Conservation (phyloP, 2,797 vertebrate species). For the Sarcophilus harrisii region DNA sequence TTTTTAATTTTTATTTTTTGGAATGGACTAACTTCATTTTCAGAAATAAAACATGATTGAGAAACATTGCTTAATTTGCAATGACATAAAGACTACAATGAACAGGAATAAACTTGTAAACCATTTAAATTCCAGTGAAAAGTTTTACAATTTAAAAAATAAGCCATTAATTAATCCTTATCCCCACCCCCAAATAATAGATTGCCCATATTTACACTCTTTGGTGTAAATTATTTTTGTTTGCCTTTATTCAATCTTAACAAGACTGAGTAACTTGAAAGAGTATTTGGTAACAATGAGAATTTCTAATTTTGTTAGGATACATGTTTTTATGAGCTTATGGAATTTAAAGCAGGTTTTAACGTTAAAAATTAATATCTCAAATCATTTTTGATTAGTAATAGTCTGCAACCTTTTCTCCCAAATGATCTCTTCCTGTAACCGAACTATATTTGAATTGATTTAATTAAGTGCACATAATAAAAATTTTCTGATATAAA, state of each 20-base stretch:
- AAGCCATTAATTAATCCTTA: background rate
- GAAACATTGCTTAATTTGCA: background rate
- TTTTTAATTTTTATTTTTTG: too few relatives aligned
- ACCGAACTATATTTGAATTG: conserved; percentile 10
- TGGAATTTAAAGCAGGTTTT: background rate
- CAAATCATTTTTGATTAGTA: background rate
- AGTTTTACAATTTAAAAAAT: conserved; percentile 26
- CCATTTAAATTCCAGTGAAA: conserved; percentile 27
- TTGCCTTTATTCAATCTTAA: background rate
- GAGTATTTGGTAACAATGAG: background rate
- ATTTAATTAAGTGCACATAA: background rate
- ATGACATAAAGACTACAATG: background rate
- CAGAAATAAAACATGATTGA: background rate
- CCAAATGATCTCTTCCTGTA: background rate
- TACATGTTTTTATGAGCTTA: background rate
- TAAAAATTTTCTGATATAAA: conserved; percentile 9
- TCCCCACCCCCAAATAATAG: background rate
- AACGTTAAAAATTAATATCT: background rate
- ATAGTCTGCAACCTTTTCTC: background rate
- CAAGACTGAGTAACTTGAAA: background rate
- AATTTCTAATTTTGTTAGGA: background rate
- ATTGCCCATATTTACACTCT: background rate
- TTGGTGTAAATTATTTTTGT: conserved; percentile 24
- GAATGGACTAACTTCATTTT: background rate
- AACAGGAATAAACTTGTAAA: conserved; percentile 5